phyloP scores from a whole-genome alignment of 2,888 invertebrate species.

The Anaspis maculata region DNA sequence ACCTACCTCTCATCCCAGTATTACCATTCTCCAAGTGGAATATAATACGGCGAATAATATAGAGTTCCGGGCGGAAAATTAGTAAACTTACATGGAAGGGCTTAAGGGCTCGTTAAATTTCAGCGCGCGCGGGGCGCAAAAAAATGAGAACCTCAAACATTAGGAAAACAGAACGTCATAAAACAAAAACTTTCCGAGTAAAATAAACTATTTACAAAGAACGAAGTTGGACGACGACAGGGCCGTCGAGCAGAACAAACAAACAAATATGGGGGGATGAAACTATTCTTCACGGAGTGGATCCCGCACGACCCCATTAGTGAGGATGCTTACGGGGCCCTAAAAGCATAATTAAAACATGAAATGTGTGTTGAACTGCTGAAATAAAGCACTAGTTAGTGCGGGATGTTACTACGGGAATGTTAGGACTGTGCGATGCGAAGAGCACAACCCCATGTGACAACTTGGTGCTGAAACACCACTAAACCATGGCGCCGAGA shows the following conservation, averaged over 20 bases:
- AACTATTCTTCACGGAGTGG: slow-evolving; percentile 25
- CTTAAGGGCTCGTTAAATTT: slow-evolving; percentile 14
- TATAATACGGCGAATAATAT: too few relatives aligned
- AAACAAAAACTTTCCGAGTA: slow-evolving; percentile 23
- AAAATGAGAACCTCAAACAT: slow-evolving; percentile 16
- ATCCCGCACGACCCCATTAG: slow-evolving; percentile 30
- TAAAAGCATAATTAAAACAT: slow-evolving; percentile 40
- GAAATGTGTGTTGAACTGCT: slow-evolving; percentile 37
- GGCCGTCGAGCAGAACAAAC: slow-evolving; percentile 15
- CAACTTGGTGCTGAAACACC: too few relatives aligned
- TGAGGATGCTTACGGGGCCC: slow-evolving; percentile 26
- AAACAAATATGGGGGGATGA: slow-evolving; percentile 27
- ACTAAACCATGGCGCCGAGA: too few relatives aligned
- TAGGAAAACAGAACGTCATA: slow-evolving; percentile 23
- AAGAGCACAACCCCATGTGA: too few relatives aligned
- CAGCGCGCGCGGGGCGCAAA: slow-evolving; percentile 2
- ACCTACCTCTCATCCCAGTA: too few relatives aligned
- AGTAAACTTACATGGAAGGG: too few relatives aligned
- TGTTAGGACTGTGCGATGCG: too few relatives aligned
- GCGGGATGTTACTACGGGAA: background rate
- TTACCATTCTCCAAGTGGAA: too few relatives aligned
- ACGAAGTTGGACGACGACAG: too few relatives aligned
- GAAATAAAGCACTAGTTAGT: slow-evolving; percentile 26
- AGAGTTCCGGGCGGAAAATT: too few relatives aligned
- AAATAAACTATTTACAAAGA: slow-evolving; percentile 22